A percentile compares a stretch with the other conserved stretches of the same genome.
Evolutionary conservation across 2,888 invertebrate species (phyloP).

Genomic region (Lacanobia wlatinum): DNA sequence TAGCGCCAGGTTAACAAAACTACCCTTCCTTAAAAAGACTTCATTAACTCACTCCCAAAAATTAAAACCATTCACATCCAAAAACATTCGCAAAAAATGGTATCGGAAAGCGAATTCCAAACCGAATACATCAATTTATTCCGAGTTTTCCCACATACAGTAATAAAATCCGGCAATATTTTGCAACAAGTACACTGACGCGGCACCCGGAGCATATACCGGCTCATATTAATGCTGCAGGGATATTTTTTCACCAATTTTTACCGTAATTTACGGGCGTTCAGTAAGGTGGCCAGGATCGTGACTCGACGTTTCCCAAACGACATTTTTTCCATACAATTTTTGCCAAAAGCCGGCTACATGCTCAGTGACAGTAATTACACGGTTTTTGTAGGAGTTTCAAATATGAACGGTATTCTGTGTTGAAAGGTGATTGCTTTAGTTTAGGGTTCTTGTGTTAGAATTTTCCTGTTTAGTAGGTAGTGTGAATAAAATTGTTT

Average conservation of each 20-base stretch:
- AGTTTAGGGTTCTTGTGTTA: not conserved
- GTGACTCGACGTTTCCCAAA: slow-evolving; percentile 71
- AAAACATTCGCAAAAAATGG: slow-evolving; percentile 20
- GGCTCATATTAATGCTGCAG: slow-evolving; percentile 49
- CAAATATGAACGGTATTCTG: slow-evolving; percentile 59
- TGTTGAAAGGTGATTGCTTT: slow-evolving; percentile 33
- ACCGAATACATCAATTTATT: slow-evolving; percentile 32
- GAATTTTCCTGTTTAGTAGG: not conserved
- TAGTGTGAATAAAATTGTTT: not conserved
- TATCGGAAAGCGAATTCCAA: slow-evolving; percentile 13
- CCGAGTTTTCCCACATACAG: slow-evolving; percentile 16
- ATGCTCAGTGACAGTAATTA: slow-evolving; percentile 70
- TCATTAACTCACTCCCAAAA: not conserved
- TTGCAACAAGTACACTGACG: slow-evolving; percentile 46
- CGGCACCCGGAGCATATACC: slow-evolving; percentile 45
- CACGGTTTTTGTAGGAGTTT: slow-evolving; percentile 62
- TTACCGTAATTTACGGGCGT: slow-evolving; percentile 70
- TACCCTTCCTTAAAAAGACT: too few relatives aligned
- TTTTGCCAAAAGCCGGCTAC: slow-evolving; percentile 65
- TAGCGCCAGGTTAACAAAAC: too few relatives aligned
- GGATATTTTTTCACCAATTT: slow-evolving; percentile 67
- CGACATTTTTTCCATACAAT: slow-evolving; percentile 70
- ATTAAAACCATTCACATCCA: not conserved
- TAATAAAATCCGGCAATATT: slow-evolving; percentile 50
- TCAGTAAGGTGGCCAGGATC: slow-evolving; percentile 59